These are phyloP conservation scores for Nyctereutes procyonoides DNA, from an alignment of 2,113 vertebrate species.

Conservation along the genomic window DNA sequence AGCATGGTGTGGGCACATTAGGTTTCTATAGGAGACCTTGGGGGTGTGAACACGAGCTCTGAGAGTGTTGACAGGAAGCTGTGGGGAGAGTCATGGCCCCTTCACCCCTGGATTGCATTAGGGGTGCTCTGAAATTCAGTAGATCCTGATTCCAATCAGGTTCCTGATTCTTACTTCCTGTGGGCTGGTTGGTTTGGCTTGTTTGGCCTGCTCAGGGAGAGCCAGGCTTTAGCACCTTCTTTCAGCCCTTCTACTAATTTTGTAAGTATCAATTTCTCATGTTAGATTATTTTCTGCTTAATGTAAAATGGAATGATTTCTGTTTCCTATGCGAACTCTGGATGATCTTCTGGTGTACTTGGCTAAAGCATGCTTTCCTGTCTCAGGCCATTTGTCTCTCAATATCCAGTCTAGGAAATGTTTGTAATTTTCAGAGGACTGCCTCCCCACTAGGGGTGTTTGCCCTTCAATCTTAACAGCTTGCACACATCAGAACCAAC, in stretches of 20 bases:
- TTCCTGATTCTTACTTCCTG: not conserved
- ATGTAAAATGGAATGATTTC: not conserved
- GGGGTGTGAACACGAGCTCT: not conserved
- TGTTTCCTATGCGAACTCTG: not conserved
- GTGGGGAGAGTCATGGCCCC: accelerated
- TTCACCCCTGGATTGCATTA: accelerated
- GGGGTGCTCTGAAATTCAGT: accelerated
- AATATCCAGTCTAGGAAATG: not conserved
- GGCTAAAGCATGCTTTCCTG: not conserved
- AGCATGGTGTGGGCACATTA: no score
- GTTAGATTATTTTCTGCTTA: not conserved
- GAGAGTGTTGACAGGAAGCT: not conserved
- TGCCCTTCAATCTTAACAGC: not conserved
- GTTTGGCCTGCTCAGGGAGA: accelerated
- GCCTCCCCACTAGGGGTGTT: not conserved
- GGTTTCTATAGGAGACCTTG: not conserved
- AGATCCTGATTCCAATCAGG: not conserved
- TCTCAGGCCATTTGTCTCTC: not conserved
- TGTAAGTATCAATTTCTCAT: not conserved
- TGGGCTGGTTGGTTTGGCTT: not conserved
- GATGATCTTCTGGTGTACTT: not conserved
- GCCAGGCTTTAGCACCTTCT: not conserved
- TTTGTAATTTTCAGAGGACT: not conserved
- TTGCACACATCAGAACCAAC: not conserved
- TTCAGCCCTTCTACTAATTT: not conserved